Conservation (phyloP, 1,140 invertebrate genomes). For the Formica selysi region DNA sequence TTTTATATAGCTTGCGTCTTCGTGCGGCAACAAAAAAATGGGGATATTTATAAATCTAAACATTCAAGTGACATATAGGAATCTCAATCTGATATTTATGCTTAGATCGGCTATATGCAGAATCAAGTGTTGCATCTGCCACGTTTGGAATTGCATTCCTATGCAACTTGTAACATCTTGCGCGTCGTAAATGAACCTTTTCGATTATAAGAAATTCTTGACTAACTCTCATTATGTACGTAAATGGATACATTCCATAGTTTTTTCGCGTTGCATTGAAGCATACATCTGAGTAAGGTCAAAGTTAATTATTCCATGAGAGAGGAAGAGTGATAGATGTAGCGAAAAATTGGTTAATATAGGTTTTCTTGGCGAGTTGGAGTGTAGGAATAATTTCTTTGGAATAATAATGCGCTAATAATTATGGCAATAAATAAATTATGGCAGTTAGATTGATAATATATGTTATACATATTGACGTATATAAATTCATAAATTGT, state of each 20-base stretch:
- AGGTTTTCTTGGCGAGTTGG: neutral
- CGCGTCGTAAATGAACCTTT: slow-evolving; percentile 24
- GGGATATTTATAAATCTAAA: neutral
- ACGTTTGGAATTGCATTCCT: neutral
- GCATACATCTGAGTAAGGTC: neutral
- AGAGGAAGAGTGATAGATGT: too few species aligned
- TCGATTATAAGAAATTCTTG: neutral
- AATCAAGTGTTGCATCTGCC: neutral
- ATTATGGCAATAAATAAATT: neutral
- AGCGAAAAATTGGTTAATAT: neutral
- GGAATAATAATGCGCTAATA: neutral
- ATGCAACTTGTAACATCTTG: neutral
- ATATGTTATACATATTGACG: neutral
- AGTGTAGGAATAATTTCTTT: neutral
- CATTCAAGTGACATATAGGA: slow-evolving; percentile 10
- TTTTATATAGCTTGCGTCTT: neutral
- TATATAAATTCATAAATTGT: neutral
- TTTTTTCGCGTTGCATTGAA: neutral
- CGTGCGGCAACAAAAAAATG: neutral
- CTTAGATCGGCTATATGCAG: neutral
- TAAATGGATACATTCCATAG: neutral
- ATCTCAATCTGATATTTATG: slow-evolving; percentile 19
- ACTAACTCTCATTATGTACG: neutral
- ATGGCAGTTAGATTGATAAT: neutral
- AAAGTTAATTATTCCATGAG: slow-evolving; percentile 24